Evolutionary conservation across 2,888 invertebrate species (phyloP), one percentile per base, ranked within the genome.

Genomic region (Acronicta leporina): DNA sequence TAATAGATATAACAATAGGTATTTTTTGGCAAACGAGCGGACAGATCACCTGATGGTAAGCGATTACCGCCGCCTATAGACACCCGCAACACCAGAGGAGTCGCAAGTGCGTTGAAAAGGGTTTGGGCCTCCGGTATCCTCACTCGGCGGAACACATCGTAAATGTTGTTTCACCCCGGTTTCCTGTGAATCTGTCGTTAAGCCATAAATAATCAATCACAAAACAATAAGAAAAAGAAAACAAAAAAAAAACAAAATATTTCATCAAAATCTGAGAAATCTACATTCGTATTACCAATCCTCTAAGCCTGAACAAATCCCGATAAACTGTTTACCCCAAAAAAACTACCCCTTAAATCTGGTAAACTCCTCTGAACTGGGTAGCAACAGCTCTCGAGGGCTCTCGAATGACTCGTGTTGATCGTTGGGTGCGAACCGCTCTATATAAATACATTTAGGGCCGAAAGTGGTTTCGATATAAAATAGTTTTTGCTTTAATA

Each of bases 381-480:
- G 80, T 61, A 77, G 67, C 76, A 79, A 82, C 82, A 81, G 80
- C 77, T 78, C 85, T 86, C 61, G 69, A 87, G 86, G 66, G 77
- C 81, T 73, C 88, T 88, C 65, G 75, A 86, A 79, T 75, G 77
- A 61, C 60, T 69, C 66, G 81, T 81, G 81, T 79, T 84, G 84
- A 86, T 86, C 84, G 83, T 43, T 69, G 83, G 83, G 84, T 78
- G 84, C 70, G 80, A 86, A 83, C 73, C 72, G 64, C 78, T 82
- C 75, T 74, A 67, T 77, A 73, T 75, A 80, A 68, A 75, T 75
- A 77, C 11, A 69, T 67, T 77, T 75, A 74, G 84, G 83, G 84
- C 70, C 67, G 73, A 78, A 71, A 77, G 69, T 68, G 77, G 48
- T 30, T 64, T 48, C 51, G 59, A 73, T 68, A 79, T 77, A 76